Evolutionary conservation across 2,113 vertebrate species (phyloP), one percentile per base, ranked within the genome.

Genomic region (Condylura cristata): DNA sequence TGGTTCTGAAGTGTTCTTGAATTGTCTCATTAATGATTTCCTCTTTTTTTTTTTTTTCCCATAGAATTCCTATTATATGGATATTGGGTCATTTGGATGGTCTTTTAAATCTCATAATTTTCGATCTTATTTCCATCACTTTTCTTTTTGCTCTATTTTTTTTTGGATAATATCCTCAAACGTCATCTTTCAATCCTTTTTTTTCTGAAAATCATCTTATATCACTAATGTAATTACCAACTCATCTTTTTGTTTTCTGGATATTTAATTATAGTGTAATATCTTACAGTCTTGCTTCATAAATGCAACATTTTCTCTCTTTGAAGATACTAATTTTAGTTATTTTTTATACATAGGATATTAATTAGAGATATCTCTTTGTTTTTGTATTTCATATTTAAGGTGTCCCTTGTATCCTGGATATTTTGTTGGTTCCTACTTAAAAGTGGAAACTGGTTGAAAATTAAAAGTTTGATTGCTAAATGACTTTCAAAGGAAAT

Each of bases 311-410:
- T 32, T 48, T 41, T 26, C 83, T 30, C 3, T 81, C 81, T 96
- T 63, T 56, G 17, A 88, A 80, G 13, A 48, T 71, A 41, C 17
- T 80, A 68, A 46, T 51, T 79, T 79, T 20, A 68, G 56, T 44
- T 74, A 66, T 48, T 95, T 74, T 88, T 91, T 88, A 53, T 70
- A 75, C 66, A 32, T 68, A 79, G 28, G 32, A 24, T 88, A 41
- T 72, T 44, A 65, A 37, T 26, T 56, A 83, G 10, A 66, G 34
- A 60, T 60, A 60, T 20, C 7, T 65, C 34, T 82, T 24, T 71
- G 7, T 41, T 79, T 66, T 58, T 74, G 24, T 56, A 26, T 71
- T 91, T 89, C 5, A 30, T 30, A 10, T 88, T 92, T 34, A 13
- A 80, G 9, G 5, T 18, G 84, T 75, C 41, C 26, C 34, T 66